These are phyloP conservation scores for Dunckerocampus dactyliophorus DNA, from an alignment of 2,113 vertebrate species.

Conservation along the genomic window DNA sequence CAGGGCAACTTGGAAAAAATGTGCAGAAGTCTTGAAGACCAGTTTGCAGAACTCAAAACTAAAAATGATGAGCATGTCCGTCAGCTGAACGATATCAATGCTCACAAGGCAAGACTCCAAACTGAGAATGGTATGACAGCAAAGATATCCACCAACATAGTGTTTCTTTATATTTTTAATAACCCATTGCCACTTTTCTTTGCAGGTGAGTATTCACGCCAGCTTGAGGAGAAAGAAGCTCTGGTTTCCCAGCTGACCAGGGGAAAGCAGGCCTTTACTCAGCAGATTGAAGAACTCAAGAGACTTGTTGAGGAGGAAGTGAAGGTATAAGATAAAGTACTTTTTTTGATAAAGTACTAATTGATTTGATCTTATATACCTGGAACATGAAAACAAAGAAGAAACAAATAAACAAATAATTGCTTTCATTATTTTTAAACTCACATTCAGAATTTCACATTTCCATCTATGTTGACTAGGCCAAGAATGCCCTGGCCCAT, in stretches of 20 bases:
- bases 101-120: conserved; percentile 53
- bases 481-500: conserved; percentile 86
- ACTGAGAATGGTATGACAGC: conserved; percentile 56
- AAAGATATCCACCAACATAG: no score
- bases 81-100: conserved; percentile 50
- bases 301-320: conserved; percentile 81
- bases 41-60: conserved; percentile 80
- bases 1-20: conserved; percentile 87
- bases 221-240: conserved; percentile 79
- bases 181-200: not conserved
- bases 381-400: not conserved
- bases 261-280: conserved; percentile 77
- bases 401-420: no score
- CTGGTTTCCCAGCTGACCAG: conserved; percentile 79
- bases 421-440: not conserved
- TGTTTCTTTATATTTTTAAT: not conserved
- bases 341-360: not conserved
- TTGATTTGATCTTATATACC: not conserved
- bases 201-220: conserved; percentile 75
- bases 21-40: conserved; percentile 84
- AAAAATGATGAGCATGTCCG: conserved; percentile 63
- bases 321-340: conserved; percentile 35
- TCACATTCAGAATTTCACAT: no score
- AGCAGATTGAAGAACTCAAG: conserved; percentile 81
- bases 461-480: conserved; percentile 53